Evolutionary conservation across 2,888 invertebrate species (phyloP).

Genomic region (Aphelenchoides bicaudatus): DNA sequence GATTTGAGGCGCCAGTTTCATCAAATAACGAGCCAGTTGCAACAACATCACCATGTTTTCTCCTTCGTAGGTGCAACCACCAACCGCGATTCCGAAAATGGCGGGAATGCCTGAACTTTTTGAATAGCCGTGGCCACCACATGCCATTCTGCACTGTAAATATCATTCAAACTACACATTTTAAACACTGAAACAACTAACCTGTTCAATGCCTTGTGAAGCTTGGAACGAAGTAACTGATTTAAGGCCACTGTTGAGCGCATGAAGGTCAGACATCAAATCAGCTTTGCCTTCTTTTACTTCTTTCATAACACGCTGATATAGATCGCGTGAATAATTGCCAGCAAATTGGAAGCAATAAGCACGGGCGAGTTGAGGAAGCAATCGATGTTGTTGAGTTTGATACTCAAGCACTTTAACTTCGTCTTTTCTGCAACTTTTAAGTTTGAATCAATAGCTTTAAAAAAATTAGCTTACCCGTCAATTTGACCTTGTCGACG

Average conservation of each 20-base stretch:
- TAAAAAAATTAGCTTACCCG: conserved; percentile 68
- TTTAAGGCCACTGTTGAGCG: conserved; percentile 85
- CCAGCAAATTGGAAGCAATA: conserved; percentile 73
- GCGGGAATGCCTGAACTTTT: conserved; percentile 70
- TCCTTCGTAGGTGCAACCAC: conserved; percentile 75
- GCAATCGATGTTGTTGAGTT: conserved; percentile 86
- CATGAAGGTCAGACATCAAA: conserved; percentile 72
- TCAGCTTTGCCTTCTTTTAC: conserved; percentile 60
- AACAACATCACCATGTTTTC: conserved; percentile 89
- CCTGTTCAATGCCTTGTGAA: conserved; percentile 72
- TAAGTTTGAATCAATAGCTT: neutral
- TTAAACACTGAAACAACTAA: too few relatives aligned
- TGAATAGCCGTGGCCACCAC: conserved; percentile 88
- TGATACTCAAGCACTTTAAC: conserved; percentile 87
- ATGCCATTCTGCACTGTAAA: conserved; percentile 79
- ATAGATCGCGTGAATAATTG: conserved; percentile 47
- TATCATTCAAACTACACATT: too few relatives aligned
- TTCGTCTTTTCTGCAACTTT: conserved; percentile 72
- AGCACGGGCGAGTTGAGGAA: conserved; percentile 71
- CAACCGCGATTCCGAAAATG: conserved; percentile 71
- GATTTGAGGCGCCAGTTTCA: conserved; percentile 40
- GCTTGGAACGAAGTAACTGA: conserved; percentile 72
- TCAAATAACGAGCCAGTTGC: conserved; percentile 73
- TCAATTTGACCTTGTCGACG: conserved; percentile 79
- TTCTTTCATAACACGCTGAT: conserved; percentile 63